Conservation (phyloP, 2,113 vertebrate species). For the Alligator sinensis region DNA sequence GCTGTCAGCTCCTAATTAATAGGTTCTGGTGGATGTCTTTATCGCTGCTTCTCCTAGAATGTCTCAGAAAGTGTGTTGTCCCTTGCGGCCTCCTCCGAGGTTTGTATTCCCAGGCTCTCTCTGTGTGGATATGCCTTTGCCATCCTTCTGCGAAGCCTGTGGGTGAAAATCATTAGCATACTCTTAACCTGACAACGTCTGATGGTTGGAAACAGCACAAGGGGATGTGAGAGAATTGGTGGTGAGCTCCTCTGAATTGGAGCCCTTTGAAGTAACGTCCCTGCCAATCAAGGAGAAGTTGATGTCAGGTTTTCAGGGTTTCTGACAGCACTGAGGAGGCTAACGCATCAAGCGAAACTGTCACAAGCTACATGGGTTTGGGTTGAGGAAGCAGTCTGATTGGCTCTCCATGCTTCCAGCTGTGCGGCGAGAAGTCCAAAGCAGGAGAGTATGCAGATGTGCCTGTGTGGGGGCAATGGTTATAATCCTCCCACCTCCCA, state of each 20-base stretch:
- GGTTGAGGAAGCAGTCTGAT: no score
- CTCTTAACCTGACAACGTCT: neutral
- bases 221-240: neutral
- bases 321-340: neutral
- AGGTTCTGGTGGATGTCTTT: neutral
- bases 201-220: neutral
- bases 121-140: neutral
- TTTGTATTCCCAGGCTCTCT: rapidly evolving
- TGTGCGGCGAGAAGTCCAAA: neutral
- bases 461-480: neutral
- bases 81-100: neutral
- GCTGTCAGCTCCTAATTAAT: neutral
- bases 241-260: neutral
- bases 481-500: neutral
- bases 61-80: neutral
- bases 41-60: neutral
- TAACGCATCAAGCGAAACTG: neutral
- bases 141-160: neutral
- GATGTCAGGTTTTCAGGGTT: neutral
- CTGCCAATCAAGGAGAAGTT: neutral
- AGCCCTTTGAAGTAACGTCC: neutral
- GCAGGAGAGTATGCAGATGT: neutral
- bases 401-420: neutral
- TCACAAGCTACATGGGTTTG: neutral
- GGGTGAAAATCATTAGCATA: neutral